Evolutionary conservation across 35 echinoderm and acorn worm genomes (phyloP).

Genomic region (Patiria miniata): DNA sequence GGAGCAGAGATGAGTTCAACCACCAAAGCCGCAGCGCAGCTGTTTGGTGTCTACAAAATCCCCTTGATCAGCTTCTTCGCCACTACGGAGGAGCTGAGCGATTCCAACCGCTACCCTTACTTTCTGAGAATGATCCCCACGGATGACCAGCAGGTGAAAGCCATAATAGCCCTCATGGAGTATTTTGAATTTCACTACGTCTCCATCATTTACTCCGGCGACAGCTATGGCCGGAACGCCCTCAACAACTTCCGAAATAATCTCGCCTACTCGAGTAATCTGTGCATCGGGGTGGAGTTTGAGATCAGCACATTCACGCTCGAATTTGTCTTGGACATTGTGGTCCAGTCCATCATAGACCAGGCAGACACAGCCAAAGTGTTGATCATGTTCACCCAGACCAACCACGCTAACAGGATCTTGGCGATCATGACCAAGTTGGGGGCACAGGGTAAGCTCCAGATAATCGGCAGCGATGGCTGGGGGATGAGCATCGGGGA

Average conservation of each 20-base stretch:
- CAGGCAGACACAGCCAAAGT: constrained; percentile 44
- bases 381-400: constrained; percentile 48
- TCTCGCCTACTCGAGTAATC: neutral
- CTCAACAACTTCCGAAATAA: constrained; percentile 12
- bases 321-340: constrained; percentile 39
- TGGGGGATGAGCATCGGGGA: constrained; percentile 73
- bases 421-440: constrained; percentile 17
- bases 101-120: constrained; percentile 48
- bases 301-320: neutral
- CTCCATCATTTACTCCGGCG: constrained; percentile 68
- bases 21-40: constrained; percentile 42
- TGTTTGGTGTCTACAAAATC: constrained; percentile 47
- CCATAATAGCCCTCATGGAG: constrained; percentile 58
- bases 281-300: constrained; percentile 31
- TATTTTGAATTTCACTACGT: constrained; percentile 69
- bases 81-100: constrained; percentile 59
- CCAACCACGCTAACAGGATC: constrained; percentile 45
- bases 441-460: constrained; percentile 12
- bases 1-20: constrained; percentile 67
- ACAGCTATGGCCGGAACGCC: constrained; percentile 71
- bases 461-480: constrained; percentile 71
- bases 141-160: constrained; percentile 65
- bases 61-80: constrained; percentile 66
- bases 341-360: constrained; percentile 29
- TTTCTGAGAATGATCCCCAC: constrained; percentile 67